phyloP scores from a whole-genome alignment of 2,797 vertebrate genomes.

The Periparus ater region DNA sequence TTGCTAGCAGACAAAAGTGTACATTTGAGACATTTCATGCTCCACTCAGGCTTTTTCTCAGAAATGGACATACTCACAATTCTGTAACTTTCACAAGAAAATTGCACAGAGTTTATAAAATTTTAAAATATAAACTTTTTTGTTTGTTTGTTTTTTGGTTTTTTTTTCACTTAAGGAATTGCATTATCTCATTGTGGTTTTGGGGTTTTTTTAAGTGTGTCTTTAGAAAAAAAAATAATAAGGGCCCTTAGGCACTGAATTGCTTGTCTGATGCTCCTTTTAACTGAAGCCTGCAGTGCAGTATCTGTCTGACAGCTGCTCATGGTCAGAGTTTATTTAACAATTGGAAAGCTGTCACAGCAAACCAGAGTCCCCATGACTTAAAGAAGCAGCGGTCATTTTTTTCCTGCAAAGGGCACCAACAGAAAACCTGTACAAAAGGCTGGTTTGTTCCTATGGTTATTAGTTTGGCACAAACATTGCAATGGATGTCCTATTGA shows the following conservation, averaged over 20 bases:
- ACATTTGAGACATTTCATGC: background rate
- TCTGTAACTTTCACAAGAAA: background rate
- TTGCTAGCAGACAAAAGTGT: background rate
- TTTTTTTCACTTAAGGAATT: background rate
- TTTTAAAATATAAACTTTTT: background rate
- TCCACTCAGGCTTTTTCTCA: background rate
- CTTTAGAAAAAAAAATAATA: background rate
- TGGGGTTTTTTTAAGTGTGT: background rate
- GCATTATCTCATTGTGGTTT: background rate
- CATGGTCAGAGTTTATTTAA: conserved; percentile 64
- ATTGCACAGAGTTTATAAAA: background rate
- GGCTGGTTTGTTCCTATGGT: background rate
- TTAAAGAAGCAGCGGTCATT: conserved; percentile 47
- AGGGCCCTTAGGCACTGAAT: background rate
- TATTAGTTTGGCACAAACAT: background rate
- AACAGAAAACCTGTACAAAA: background rate
- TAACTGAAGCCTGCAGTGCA: conserved; percentile 14
- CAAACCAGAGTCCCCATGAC: conserved; percentile 45
- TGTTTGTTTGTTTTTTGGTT: no score
- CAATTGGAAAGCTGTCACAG: conserved; percentile 61
- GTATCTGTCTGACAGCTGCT: conserved; percentile 64
- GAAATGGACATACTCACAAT: background rate
- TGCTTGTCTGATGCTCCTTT: background rate
- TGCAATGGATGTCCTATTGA: background rate
- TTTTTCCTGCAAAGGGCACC: background rate